Percentiles rank a stretch among this genome's conserved stretches.
These are phyloP conservation scores for Nerophis lumbriciformis DNA, from an alignment of 2,113 vertebrate genomes.

Conservation along the genomic window DNA sequence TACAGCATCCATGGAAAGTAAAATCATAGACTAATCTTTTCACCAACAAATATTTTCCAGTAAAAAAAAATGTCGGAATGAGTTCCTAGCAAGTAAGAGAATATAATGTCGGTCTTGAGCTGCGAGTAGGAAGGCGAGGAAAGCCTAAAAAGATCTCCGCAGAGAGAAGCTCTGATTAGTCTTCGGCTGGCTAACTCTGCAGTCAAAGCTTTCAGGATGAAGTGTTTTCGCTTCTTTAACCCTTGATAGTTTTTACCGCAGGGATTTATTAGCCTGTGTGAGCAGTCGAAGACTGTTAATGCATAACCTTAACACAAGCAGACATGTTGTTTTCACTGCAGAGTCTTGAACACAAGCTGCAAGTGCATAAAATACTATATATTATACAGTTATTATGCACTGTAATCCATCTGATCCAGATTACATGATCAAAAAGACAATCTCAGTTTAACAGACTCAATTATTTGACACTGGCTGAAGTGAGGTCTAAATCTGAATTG, in stretches of 20 bases:
- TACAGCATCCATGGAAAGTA: too few species aligned
- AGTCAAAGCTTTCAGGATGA: constrained; percentile 14
- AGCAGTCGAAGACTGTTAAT: constrained; percentile 32
- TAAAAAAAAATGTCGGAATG: too few species aligned
- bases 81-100: too few species aligned
- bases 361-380: neutral
- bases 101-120: too few species aligned
- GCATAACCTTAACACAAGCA: constrained; percentile 22
- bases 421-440: too few species aligned
- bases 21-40: too few species aligned
- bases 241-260: constrained; percentile 30
- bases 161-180: constrained; percentile 33
- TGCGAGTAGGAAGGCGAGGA: neutral
- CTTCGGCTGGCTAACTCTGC: constrained; percentile 26
- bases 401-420: too few species aligned
- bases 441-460: too few species aligned
- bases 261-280: constrained; percentile 35
- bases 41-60: too few species aligned
- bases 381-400: too few species aligned
- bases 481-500: too few species aligned
- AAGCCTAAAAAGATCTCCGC: constrained; percentile 1
- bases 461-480: too few species aligned
- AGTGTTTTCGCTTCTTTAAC: constrained; percentile 14
- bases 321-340: constrained; percentile 12
- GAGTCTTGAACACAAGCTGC: neutral